A percentile compares a stretch with the other conserved stretches of the same genome.
Evolutionary conservation across 2,113 vertebrate genomes (phyloP).

Genomic region (Pao palembangensis): DNA sequence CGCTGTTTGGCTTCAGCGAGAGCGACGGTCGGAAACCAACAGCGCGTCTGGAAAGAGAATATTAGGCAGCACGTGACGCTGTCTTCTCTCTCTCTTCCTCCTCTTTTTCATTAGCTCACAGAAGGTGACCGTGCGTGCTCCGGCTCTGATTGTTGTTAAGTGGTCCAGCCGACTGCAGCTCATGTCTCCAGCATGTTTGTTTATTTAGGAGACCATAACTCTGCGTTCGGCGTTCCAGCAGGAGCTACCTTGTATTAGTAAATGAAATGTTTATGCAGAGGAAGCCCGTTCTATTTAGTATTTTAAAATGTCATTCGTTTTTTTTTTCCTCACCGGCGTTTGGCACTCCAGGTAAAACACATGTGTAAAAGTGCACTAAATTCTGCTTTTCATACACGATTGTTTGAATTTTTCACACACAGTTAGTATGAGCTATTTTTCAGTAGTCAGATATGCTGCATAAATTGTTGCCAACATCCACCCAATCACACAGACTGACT

Average conservation of each 20-base stretch:
- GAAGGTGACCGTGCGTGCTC: constrained; percentile 47
- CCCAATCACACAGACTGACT: neutral
- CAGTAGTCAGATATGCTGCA: too few relatives aligned
- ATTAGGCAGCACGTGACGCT: constrained; percentile 28
- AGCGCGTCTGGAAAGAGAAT: constrained; percentile 34
- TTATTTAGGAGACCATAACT: constrained; percentile 17
- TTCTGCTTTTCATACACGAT: too few relatives aligned
- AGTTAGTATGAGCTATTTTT: too few relatives aligned
- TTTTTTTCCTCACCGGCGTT: neutral
- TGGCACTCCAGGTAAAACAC: neutral
- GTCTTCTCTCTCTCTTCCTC: constrained; percentile 17
- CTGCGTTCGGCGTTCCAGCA: constrained; percentile 8
- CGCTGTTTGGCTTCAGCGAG: constrained; percentile 39
- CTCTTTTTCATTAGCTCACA: constrained; percentile 43
- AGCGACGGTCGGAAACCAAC: constrained; percentile 54
- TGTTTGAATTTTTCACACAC: too few relatives aligned
- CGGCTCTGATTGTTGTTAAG: constrained; percentile 49
- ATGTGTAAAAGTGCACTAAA: too few relatives aligned
- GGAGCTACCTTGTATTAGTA: constrained; percentile 1
- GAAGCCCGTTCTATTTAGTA: constrained; percentile 25
- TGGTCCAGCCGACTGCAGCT: constrained; percentile 18
- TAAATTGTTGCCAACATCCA: too few relatives aligned
- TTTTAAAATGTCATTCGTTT: constrained; percentile 19
- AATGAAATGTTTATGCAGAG: constrained; percentile 5
- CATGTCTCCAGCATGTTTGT: constrained; percentile 26